These are phyloP conservation scores for Tokudaia muenninki DNA, from an alignment of 2,797 vertebrate species.

Conservation along the genomic window DNA sequence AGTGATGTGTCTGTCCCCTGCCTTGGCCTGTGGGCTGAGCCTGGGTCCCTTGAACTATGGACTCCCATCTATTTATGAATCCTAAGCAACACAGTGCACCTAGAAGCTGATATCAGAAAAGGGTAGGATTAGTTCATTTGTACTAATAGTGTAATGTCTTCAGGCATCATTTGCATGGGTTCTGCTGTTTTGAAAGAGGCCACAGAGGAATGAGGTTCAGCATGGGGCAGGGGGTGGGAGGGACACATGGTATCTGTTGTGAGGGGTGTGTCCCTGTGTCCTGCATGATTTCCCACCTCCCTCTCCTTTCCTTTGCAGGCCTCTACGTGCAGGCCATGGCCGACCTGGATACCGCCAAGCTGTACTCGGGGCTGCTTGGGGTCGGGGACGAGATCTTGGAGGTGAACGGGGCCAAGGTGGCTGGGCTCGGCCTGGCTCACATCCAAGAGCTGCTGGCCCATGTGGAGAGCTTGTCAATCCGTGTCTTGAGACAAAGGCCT, in stretches of 20 bases:
- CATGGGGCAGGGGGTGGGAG: neutral
- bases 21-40: neutral
- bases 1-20: fast-evolving
- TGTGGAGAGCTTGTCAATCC: slow-evolving; percentile 90
- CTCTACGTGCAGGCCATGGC: slow-evolving; percentile 96
- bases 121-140: neutral
- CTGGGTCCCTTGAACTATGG: neutral
- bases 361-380: slow-evolving; percentile 93
- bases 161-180: neutral
- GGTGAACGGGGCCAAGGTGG: slow-evolving; percentile 94
- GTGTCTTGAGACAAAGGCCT: slow-evolving; percentile 92
- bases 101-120: slow-evolving; percentile 42
- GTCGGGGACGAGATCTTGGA: slow-evolving; percentile 97
- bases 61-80: neutral
- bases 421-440: slow-evolving; percentile 92
- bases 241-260: neutral
- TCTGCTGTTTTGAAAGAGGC: slow-evolving; percentile 6
- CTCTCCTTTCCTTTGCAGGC: slow-evolving; percentile 86
- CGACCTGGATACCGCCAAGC: slow-evolving; percentile 91
- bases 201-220: neutral
- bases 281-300: neutral
- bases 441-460: slow-evolving; percentile 91
- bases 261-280: neutral
- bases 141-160: neutral
- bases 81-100: neutral